A percentile compares a stretch with the other conserved stretches of the same genome.
These are phyloP conservation scores for Dryomyza anilis DNA, from an alignment of 2,888 invertebrate genomes.

Conservation along the genomic window DNA sequence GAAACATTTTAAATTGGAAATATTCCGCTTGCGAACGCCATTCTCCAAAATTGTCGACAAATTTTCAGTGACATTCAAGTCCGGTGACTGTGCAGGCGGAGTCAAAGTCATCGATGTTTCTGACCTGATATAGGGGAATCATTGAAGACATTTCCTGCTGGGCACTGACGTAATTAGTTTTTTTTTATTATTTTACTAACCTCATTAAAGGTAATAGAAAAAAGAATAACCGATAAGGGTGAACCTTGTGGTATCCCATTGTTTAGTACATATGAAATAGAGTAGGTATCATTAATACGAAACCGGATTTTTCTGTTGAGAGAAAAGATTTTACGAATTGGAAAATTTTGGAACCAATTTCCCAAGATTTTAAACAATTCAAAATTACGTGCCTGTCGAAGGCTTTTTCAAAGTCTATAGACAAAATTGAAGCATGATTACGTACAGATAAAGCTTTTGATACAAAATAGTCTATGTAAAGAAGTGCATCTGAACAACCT, in stretches of 20 bases:
- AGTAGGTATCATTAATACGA: slow-evolving; percentile 19
- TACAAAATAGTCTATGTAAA: slow-evolving; percentile 15
- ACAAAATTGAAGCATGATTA: slow-evolving; percentile 11
- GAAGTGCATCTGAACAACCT: slow-evolving; percentile 14
- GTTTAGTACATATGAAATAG: not conserved
- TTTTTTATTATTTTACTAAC: slow-evolving; percentile 22
- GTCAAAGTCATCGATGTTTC: too few species aligned
- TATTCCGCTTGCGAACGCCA: too few species aligned
- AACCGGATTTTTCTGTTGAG: slow-evolving; percentile 22
- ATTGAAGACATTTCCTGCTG: too few species aligned
- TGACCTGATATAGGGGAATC: too few species aligned
- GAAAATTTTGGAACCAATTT: slow-evolving; percentile 21
- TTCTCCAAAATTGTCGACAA: too few species aligned
- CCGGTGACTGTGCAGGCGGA: too few species aligned
- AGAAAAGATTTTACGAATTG: slow-evolving; percentile 25
- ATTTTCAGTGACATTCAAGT: too few species aligned
- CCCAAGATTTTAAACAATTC: slow-evolving; percentile 12
- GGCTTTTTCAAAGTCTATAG: slow-evolving; percentile 12
- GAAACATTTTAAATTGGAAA: too few species aligned
- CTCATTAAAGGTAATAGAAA: slow-evolving; percentile 28
- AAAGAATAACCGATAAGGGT: slow-evolving; percentile 28
- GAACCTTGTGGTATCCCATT: too few species aligned
- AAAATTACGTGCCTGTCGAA: slow-evolving; percentile 16
- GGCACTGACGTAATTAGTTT: too few species aligned
- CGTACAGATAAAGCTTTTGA: slow-evolving; percentile 20